A percentile compares a stretch with the other conserved stretches of the same genome.
These are phyloP conservation scores for Gila orcuttii DNA, from an alignment of 2,113 vertebrate species.

Conservation along the genomic window DNA sequence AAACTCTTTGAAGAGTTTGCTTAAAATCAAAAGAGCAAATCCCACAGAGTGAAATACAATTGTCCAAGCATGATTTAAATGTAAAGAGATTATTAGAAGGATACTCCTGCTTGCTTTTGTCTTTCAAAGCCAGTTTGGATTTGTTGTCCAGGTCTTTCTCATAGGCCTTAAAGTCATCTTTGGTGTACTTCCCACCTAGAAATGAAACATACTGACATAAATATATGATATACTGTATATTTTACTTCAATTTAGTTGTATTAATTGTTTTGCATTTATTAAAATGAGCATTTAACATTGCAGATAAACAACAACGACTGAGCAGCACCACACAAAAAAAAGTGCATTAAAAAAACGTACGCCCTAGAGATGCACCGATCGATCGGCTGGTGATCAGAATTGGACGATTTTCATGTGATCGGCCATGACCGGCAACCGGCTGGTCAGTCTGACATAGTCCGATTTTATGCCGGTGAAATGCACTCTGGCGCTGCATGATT, in stretches of 20 bases:
- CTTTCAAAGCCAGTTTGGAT: slow-evolving; percentile 89
- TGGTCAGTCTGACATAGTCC: too few species aligned
- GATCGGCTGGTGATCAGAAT: too few species aligned
- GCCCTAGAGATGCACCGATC: too few species aligned
- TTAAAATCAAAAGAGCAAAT: not conserved
- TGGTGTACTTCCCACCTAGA: slow-evolving; percentile 90
- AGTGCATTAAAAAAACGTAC: too few species aligned
- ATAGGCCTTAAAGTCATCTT: slow-evolving; percentile 95
- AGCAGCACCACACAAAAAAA: not conserved
- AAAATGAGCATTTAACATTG: not conserved
- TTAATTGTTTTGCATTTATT: not conserved
- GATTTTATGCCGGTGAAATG: too few species aligned
- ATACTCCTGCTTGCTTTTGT: slow-evolving; percentile 96
- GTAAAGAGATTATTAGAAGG: slow-evolving; percentile 69
- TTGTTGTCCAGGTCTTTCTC: slow-evolving; percentile 84
- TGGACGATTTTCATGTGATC: too few species aligned
- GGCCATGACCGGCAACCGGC: too few species aligned
- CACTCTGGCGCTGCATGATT: too few species aligned
- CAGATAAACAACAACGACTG: not conserved
- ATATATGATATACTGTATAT: not conserved
- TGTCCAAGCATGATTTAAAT: not conserved
- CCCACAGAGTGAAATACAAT: not conserved
- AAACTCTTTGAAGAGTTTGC: slow-evolving; percentile 12
- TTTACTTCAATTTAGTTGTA: not conserved
- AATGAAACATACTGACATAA: not conserved